Evolutionary conservation across 1,140 invertebrate genomes (phyloP).

Genomic region (Drosophila lini): DNA sequence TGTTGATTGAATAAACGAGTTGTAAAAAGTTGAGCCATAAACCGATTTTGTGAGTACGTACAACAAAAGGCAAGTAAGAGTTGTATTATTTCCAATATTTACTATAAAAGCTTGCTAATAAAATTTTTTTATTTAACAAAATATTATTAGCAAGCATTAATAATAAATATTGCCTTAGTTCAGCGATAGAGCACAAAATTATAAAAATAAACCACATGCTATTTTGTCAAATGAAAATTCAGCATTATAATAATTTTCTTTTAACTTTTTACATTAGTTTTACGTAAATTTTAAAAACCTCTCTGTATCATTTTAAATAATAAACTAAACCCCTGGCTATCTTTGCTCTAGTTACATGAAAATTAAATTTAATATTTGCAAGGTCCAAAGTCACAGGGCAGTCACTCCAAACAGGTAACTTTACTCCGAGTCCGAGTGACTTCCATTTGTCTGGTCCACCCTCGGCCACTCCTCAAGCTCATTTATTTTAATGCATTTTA

Average conservation of each 20-base stretch:
- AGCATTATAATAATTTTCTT: too few relatives aligned
- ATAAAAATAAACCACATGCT: too few relatives aligned
- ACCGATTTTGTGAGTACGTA: background rate
- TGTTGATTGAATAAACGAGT: constrained; percentile 46
- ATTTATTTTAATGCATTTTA: constrained; percentile 80
- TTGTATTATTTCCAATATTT: background rate
- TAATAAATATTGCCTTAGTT: too few relatives aligned
- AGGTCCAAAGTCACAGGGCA: background rate
- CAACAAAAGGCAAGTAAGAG: too few relatives aligned
- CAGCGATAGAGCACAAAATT: too few relatives aligned
- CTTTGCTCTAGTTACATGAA: background rate
- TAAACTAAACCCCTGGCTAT: background rate
- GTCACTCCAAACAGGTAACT: constrained; percentile 41
- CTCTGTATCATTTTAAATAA: background rate
- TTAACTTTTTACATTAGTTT: background rate
- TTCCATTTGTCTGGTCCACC: constrained; percentile 15
- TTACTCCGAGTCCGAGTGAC: constrained; percentile 13
- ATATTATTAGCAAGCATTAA: too few relatives aligned
- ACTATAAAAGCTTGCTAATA: background rate
- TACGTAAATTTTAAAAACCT: background rate
- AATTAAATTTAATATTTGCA: constrained; percentile 25
- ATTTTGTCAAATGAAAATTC: too few relatives aligned
- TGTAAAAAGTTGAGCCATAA: constrained; percentile 27
- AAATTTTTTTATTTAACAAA: background rate
- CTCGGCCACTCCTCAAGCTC: constrained; percentile 36